These are phyloP conservation scores for Falco biarmicus DNA, from an alignment of 2,797 vertebrate species.

Conservation along the genomic window DNA sequence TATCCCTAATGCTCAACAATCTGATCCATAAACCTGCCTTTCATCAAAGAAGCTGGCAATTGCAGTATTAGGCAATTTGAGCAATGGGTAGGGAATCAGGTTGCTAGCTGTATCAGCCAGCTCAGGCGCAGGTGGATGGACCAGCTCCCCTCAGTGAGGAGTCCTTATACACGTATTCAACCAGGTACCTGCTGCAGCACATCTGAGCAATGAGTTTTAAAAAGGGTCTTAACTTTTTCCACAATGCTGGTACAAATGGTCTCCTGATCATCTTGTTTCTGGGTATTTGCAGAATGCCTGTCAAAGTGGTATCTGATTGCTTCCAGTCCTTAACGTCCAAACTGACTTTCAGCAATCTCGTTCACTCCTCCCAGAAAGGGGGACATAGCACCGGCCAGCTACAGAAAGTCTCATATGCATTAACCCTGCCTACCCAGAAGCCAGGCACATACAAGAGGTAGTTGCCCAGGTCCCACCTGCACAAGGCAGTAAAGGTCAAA, in stretches of 20 bases:
- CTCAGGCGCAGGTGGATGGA: not conserved
- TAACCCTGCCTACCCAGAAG: not conserved
- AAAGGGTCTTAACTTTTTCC: not conserved
- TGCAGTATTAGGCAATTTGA: not conserved
- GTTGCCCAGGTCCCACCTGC: not conserved
- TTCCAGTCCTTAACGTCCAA: not conserved
- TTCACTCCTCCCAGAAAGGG: not conserved
- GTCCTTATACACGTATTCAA: not conserved
- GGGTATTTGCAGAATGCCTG: not conserved
- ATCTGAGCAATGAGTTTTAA: not conserved
- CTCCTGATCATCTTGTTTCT: not conserved
- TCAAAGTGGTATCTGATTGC: not conserved
- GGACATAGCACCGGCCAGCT: not conserved
- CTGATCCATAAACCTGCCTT: slow-evolving; percentile 17
- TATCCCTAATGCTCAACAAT: slow-evolving; percentile 12
- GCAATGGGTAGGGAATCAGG: not conserved
- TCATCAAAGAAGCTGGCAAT: not conserved
- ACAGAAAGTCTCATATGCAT: not conserved
- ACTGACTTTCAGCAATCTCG: not conserved
- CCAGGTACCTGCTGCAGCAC: not conserved
- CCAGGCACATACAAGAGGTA: not conserved
- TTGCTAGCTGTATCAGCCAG: not conserved
- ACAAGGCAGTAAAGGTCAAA: not conserved
- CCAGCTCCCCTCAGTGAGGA: not conserved
- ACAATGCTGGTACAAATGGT: not conserved